Evolutionary conservation across 2,888 invertebrate species (phyloP).

Genomic region (Autographa gamma): DNA sequence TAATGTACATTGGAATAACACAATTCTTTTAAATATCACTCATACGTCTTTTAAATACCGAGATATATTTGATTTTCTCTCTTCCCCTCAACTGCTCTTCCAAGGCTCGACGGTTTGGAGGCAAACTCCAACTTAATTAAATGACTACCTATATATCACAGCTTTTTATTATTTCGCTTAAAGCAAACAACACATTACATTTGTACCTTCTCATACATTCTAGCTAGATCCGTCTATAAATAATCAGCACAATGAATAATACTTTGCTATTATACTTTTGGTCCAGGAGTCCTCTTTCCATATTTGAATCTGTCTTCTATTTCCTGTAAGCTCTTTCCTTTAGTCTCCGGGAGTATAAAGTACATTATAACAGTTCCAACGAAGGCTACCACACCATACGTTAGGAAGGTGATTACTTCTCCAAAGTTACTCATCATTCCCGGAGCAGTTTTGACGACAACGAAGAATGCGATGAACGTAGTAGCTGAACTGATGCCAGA

Average conservation of each 20-base stretch:
- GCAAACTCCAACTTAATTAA: slow-evolving; percentile 50
- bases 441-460: slow-evolving; percentile 91
- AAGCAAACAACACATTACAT: slow-evolving; percentile 62
- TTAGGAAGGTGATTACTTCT: slow-evolving; percentile 89
- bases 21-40: slow-evolving; percentile 33
- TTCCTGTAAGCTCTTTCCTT: slow-evolving; percentile 91
- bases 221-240: slow-evolving; percentile 10
- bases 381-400: slow-evolving; percentile 89
- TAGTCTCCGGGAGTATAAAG: slow-evolving; percentile 91
- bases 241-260: slow-evolving; percentile 3
- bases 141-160: slow-evolving; percentile 82
- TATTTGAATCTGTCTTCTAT: slow-evolving; percentile 90
- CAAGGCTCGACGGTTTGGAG: slow-evolving; percentile 27
- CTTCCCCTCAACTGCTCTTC: slow-evolving; percentile 10
- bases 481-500: slow-evolving; percentile 91
- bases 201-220: slow-evolving; percentile 40
- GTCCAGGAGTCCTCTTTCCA: slow-evolving; percentile 64
- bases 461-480: slow-evolving; percentile 90
- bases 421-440: slow-evolving; percentile 89
- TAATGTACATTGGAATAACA: slow-evolving; percentile 35
- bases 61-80: slow-evolving; percentile 25
- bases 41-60: slow-evolving; percentile 36
- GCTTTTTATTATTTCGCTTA: slow-evolving; percentile 73
- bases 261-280: slow-evolving; percentile 61
- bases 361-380: slow-evolving; percentile 89